A percentile compares a stretch with the other conserved stretches of the same genome.
Conservation (phyloP, 2,888 invertebrate genomes). For the Orthosia gothica region DNA sequence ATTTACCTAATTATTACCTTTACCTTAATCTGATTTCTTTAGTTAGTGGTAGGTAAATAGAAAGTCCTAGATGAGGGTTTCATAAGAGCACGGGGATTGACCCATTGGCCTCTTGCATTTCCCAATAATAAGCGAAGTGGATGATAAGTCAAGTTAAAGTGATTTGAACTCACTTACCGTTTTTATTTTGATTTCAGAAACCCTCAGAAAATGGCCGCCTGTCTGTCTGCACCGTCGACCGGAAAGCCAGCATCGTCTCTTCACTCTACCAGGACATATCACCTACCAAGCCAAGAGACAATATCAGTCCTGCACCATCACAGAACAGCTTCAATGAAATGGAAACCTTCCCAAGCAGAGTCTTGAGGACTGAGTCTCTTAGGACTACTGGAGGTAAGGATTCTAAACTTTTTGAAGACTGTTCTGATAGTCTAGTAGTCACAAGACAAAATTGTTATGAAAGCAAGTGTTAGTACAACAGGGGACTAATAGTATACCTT, state of each 20-base stretch:
- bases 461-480: no score
- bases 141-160: no score
- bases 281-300: conserved; percentile 83
- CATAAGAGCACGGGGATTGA: no score
- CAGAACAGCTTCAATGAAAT: conserved; percentile 82
- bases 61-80: no score
- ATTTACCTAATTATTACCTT: no score
- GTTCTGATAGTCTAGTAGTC: neutral
- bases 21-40: no score
- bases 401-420: neutral
- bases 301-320: conserved; percentile 86
- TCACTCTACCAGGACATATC: conserved; percentile 87
- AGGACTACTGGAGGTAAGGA: conserved; percentile 71
- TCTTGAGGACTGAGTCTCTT: conserved; percentile 84
- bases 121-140: no score
- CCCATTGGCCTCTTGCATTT: no score
- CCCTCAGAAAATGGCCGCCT: conserved; percentile 87
- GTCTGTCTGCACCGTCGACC: conserved; percentile 87
- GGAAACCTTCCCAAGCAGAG: conserved; percentile 77
- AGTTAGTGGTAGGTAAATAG: no score
- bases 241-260: conserved; percentile 89
- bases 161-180: neutral
- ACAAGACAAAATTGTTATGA: neutral
- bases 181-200: conserved; percentile 77
- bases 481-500: no score